Base-by-base conservation (phyloP, 2,113 vertebrate genomes). In the Oncorhynchus clarkii region DNA sequence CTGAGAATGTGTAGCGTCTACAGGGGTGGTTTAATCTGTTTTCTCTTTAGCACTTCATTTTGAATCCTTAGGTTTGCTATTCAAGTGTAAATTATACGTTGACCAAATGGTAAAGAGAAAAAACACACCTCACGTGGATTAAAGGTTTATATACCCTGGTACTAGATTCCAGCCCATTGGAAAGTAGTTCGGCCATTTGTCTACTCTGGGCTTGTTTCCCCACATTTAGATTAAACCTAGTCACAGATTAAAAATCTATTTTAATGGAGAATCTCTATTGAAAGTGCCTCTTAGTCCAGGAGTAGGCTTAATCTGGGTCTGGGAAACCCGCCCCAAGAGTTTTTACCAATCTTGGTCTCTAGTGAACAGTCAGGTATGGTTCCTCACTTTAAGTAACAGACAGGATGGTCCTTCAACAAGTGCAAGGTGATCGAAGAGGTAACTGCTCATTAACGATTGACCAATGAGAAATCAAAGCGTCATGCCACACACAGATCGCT, bases 101-200 rank as follows among this genome's bases (percentile, higher is more conserved):
- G 18, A 67, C 3, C 6, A 54, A 51, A 51, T 11, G n/a, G 71
- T 39, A 69, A 31, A 51, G 45, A 48, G 77, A 79, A 48, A 80
- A 81, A 73, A 66, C 62, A 26, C 22, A 45, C 84, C 85, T 81
- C 85, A 84, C 75, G 73, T 87, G 87, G 89, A 70, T 84, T 85
- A 87, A 86, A 91, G 87, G 87, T 92, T 89, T 89, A 24, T 0
- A 20, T 57, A 57, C 54, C 20, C 54, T 57, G 54, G 76, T 29
- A 75, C 87, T 86, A 87, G 12, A 74, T 9, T 16, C 48, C 20
- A 84, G 89, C 20, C 5, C 22, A 64, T 22, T 22, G 22, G 62
- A 26, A 45, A 87, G 82, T 91, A 66, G 87, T 78, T 67, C 62
- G 72, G 65, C 72, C 18, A 22, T 1, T n/a, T 1, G 70, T 45